Base-by-base conservation (phyloP, 2,888 invertebrate genomes). In the Mesorhabditis spiculigera region DNA sequence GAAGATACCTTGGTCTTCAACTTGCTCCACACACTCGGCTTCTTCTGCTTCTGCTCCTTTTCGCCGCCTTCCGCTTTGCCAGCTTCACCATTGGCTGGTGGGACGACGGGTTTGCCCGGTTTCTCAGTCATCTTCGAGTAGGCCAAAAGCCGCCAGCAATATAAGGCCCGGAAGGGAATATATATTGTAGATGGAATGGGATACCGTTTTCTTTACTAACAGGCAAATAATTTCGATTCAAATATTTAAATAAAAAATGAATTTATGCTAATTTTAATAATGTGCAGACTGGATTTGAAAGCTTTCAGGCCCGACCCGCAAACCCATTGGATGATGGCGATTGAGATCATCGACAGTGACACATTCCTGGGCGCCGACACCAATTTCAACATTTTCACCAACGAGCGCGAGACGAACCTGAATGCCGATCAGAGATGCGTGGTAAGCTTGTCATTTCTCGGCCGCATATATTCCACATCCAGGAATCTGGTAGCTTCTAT, bases 331-430 rank as follows among this genome's bases (percentile, higher is more conserved):
- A 96, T 95, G 93, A 94, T 95, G 0, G 92, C 95, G 0, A 91
- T 97, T 10, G 98, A 98, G 87, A 95, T 98, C 65, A 77, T 86
- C 42, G 97, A 98, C 86, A 96, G 97, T 86, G 97, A 98, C 86
- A 93, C 94, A 0, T 96, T 96, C 89, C 89, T 98, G 13, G 97
- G 96, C 3, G 93, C 95, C 0, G 98, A 98, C 88, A 95, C 95
- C 85, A 92, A 92, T 76, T 93, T 91, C 83, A 98, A 98, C 88
- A 89, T 98, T 66, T 95, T 96, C 86, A 93, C 96, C 1, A 95
- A 95, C 86, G 95, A 95, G 86, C 95, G 96, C 86, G 96, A 97
- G 86, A 92, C 95, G 86, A 94, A 94, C 75, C 93, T 94, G 0
- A 93, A 66, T n/a, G 72, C 74, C 16, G 97, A 98, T 86, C 93